Evolutionary conservation across 2,888 invertebrate genomes (phyloP).

Genomic region (Troglohyphantes excavatus): DNA sequence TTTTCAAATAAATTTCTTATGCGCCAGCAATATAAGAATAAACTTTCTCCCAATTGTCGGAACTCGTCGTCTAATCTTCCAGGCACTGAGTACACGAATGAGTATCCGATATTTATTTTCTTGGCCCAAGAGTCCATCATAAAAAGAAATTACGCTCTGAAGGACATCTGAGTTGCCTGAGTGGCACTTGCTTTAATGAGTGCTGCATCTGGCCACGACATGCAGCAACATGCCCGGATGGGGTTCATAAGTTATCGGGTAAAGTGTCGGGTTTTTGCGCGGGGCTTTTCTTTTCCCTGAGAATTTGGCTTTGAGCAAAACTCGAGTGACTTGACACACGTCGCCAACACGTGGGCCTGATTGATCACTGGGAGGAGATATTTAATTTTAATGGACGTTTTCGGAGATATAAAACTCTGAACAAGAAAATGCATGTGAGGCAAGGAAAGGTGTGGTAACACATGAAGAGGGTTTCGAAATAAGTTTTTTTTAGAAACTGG

Average conservation of each 20-base stretch:
- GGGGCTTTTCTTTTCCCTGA: neutral
- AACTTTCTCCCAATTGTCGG: too few relatives aligned
- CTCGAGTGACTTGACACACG: neutral
- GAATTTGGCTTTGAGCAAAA: too few relatives aligned
- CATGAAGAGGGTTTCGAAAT: too few relatives aligned
- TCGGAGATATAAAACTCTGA: neutral
- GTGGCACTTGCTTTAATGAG: slow-evolving; percentile 9
- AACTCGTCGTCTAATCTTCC: too few relatives aligned
- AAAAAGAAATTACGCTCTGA: neutral
- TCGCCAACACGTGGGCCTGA: neutral
- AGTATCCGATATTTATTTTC: neutral
- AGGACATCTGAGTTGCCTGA: neutral
- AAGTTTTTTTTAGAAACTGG: too few relatives aligned
- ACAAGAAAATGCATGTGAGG: neutral
- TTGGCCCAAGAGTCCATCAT: neutral
- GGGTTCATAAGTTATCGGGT: neutral
- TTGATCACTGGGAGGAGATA: neutral
- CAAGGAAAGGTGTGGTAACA: neutral
- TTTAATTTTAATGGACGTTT: neutral
- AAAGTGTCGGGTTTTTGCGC: neutral
- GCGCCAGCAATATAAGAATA: too few relatives aligned
- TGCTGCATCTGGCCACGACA: slow-evolving; percentile 5
- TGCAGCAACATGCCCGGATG: neutral
- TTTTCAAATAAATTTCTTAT: too few relatives aligned
- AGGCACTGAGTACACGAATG: too few relatives aligned